These are phyloP conservation scores for Cosmopolites sordidus DNA, from an alignment of 2,888 invertebrate species.

Conservation along the genomic window DNA sequence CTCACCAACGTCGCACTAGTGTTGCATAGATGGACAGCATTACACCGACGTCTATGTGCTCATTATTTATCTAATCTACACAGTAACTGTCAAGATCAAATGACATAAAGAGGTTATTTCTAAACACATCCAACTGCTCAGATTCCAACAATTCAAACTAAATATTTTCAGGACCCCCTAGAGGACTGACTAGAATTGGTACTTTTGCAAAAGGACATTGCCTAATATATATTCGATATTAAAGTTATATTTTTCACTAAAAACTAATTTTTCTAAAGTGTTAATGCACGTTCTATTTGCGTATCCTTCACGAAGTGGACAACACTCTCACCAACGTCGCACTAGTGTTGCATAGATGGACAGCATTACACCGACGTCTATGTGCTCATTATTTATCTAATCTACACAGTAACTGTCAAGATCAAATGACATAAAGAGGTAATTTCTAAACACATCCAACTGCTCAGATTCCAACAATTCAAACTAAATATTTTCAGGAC, in stretches of 20 bases:
- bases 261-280: no score
- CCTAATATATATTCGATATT: no score
- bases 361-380: no score
- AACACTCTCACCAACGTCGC: no score
- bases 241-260: no score
- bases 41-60: constrained; percentile 14
- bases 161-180: neutral
- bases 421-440: constrained; percentile 4
- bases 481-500: constrained; percentile 1
- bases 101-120: neutral
- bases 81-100: constrained; percentile 28
- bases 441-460: constrained; percentile 11
- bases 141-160: constrained; percentile 14
- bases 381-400: constrained; percentile 23
- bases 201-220: no score
- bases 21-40: no score
- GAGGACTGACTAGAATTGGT: constrained; percentile 12
- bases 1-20: no score
- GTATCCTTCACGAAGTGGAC: no score
- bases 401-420: constrained; percentile 31
- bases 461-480: constrained; percentile 20
- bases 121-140: constrained; percentile 20
- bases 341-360: no score
- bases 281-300: no score
- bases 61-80: constrained; percentile 29